Conservation (phyloP, 2,797 vertebrate genomes). For the Florisuga fusca region DNA sequence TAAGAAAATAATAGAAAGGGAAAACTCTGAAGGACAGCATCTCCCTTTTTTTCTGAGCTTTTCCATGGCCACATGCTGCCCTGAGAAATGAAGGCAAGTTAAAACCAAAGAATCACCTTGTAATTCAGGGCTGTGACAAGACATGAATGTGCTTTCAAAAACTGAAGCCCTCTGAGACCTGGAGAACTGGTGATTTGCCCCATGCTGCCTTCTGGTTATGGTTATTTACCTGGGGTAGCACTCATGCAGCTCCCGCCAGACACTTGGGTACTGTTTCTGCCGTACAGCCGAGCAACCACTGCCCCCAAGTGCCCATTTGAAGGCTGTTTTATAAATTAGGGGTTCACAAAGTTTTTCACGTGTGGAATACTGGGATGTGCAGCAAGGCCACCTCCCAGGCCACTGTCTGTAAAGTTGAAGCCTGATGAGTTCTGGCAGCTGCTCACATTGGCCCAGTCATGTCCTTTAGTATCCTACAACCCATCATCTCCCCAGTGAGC, state of each 20-base stretch:
- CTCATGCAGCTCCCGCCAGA: background rate
- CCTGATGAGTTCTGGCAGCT: background rate
- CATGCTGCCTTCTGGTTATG: background rate
- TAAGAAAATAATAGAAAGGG: background rate
- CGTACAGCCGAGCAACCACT: conserved; percentile 43
- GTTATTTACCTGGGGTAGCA: background rate
- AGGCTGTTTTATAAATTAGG: background rate
- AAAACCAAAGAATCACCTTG: background rate
- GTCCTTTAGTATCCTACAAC: background rate
- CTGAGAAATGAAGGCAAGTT: background rate
- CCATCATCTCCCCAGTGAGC: background rate
- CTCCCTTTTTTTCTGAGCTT: background rate
- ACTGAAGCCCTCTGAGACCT: background rate
- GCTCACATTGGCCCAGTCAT: background rate
- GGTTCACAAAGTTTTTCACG: background rate
- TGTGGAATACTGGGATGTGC: background rate
- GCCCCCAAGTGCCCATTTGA: conserved; percentile 58
- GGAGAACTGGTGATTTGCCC: background rate
- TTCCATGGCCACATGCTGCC: background rate
- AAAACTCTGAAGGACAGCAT: background rate
- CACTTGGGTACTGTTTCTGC: background rate
- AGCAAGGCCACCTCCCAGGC: background rate
- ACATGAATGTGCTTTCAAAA: background rate
- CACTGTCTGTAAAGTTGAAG: background rate
- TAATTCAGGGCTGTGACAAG: background rate